A percentile compares a stretch with the other conserved stretches of the same genome.
phyloP scores from a whole-genome alignment of 2,888 invertebrate genomes.

The Opisthograptis luteolata region DNA sequence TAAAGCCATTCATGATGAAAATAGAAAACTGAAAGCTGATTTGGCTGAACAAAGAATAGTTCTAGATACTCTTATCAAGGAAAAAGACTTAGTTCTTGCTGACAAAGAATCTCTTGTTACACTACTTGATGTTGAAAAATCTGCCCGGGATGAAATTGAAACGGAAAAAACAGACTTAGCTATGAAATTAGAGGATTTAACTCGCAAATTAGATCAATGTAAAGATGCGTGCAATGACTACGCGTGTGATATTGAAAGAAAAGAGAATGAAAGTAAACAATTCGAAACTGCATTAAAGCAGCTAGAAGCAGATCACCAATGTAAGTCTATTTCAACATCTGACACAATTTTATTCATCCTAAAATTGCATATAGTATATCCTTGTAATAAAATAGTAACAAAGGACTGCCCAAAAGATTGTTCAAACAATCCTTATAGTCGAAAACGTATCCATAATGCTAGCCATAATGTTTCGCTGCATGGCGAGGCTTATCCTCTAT shows the following conservation, averaged over 20 bases:
- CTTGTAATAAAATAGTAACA: no score
- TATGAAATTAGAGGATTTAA: conserved; percentile 39
- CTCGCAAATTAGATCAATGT: conserved; percentile 29
- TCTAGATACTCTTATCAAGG: conserved; percentile 35
- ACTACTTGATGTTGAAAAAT: conserved; percentile 33
- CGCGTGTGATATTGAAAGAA: conserved; percentile 31
- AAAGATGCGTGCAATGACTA: conserved; percentile 19
- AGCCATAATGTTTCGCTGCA: no score
- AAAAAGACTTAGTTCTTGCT: conserved; percentile 36
- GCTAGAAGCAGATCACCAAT: conserved; percentile 45
- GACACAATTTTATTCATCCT: background rate
- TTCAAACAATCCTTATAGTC: no score
- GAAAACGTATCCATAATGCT: no score
- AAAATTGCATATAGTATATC: background rate
- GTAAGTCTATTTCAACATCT: conserved; percentile 38
- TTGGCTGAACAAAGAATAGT: conserved; percentile 11
- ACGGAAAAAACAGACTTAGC: conserved; percentile 41
- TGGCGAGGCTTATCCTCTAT: no score
- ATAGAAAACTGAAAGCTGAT: conserved; percentile 29
- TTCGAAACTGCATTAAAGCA: conserved; percentile 37
- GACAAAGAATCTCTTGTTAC: conserved; percentile 26
- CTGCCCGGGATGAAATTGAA: conserved; percentile 42
- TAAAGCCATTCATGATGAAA: conserved; percentile 29
- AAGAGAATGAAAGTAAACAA: conserved; percentile 41
- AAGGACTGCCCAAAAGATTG: no score